Base-by-base conservation (phyloP, 2,797 vertebrate genomes). In the Sphaeramia orbicularis region DNA sequence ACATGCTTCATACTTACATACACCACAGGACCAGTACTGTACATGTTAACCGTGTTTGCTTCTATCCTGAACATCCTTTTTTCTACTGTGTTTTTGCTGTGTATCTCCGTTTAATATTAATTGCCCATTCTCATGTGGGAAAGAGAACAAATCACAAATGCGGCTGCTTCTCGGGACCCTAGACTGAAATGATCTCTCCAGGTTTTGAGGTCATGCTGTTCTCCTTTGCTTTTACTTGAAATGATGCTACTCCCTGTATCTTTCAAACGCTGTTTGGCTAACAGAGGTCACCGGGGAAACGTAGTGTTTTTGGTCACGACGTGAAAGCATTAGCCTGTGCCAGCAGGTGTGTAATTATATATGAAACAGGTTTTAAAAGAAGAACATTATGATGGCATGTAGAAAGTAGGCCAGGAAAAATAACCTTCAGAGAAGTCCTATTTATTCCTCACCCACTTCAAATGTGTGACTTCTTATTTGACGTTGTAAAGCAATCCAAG, bases 261-360 rank as follows among this genome's bases (percentile, higher is more conserved):
- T 80, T 80, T 83, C 76, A 65, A 87, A 81, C 81, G 85, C 80
- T 85, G 84, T 89, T 91, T 85, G 74, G 73, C 71, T 76, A 78
- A 83, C 76, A 27, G 77, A 88, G 87, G 82, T 90, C 85, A 80
- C 72, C 1, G 52, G 88, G 88, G 89, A 87, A 55, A 43, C 83
- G 90, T 86, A 67, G 71, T 66, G 45, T 66, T 72, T 76, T 82
- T 86, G 85, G 86, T 86, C 83, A 61, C 73, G 14, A 84, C 43
- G 50, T 69, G 83, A 86, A 89, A 70, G 84, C 86, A 85, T 89
- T 88, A 87, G 83, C 69, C 44, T 11, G 49, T 65, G 72, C 89
- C 89, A 88, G 89, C 87, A 89, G 89, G 90, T 90, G 89, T 77
- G 87, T 90, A 86, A 91, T 89, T 91, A 89, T 89, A 90, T 83